A percentile compares a stretch with the other conserved stretches of the same genome.
Evolutionary conservation across 1,140 invertebrate genomes (phyloP).

Genomic region (Chrysoperla carnea): DNA sequence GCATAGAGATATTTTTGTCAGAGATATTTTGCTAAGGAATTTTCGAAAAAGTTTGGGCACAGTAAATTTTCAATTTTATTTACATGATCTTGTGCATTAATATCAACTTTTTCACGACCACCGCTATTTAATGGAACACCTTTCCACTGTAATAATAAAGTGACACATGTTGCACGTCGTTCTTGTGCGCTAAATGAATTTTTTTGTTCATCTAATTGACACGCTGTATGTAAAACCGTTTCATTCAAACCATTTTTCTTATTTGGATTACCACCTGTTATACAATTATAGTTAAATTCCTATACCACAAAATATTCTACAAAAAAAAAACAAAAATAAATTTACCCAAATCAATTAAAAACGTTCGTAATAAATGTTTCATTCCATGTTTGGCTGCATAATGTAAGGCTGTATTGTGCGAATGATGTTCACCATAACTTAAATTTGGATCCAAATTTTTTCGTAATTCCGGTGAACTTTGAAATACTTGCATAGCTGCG

Average conservation of each 20-base stretch:
- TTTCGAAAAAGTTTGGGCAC: no score
- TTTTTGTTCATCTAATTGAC: constrained; percentile 27
- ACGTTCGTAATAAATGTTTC: constrained; percentile 42
- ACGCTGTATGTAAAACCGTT: constrained; percentile 43
- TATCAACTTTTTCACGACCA: constrained; percentile 35
- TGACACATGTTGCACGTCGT: constrained; percentile 37
- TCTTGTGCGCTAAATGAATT: constrained; percentile 35
- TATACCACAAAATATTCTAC: no score
- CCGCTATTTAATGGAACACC: constrained; percentile 31
- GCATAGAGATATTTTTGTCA: no score
- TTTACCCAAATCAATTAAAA: constrained; percentile 35
- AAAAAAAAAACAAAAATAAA: background rate
- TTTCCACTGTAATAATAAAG: constrained; percentile 42
- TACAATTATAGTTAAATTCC: background rate
- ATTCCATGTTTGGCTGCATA: constrained; percentile 41
- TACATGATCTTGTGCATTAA: constrained; percentile 41
- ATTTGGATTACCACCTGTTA: constrained; percentile 40
- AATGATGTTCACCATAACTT: constrained; percentile 47
- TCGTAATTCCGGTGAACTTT: constrained; percentile 39
- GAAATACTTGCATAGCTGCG: constrained; percentile 41
- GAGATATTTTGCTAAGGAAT: no score
- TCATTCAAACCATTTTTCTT: constrained; percentile 47
- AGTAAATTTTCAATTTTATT: no score
- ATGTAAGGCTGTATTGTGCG: constrained; percentile 50
- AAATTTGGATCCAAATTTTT: constrained; percentile 50